Evolutionary conservation across 2,888 invertebrate species (phyloP).

Genomic region (Eupithecia exiguata): DNA sequence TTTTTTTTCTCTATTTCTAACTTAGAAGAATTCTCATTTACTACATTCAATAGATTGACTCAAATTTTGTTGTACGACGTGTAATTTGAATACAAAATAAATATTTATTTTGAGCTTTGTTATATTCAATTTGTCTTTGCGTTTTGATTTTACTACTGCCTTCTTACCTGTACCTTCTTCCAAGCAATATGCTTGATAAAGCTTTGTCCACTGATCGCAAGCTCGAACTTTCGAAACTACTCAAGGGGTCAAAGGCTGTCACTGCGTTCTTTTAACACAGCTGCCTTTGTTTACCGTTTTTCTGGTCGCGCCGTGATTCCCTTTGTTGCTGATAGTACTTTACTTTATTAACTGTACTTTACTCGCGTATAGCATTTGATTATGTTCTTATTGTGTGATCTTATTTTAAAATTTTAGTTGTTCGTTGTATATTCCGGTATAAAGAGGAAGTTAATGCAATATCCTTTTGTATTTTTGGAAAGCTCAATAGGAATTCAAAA

Average conservation of each 20-base stretch:
- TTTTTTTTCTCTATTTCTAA: neutral
- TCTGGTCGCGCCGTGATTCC: constrained; percentile 41
- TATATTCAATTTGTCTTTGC: neutral
- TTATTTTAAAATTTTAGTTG: neutral
- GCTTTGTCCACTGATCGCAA: constrained; percentile 17
- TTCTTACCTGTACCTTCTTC: neutral
- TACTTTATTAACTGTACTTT: constrained; percentile 19
- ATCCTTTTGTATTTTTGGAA: neutral
- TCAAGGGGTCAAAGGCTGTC: constrained; percentile 58
- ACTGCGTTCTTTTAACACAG: constrained; percentile 49
- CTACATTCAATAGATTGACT: too few species aligned
- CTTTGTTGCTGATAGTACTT: constrained; percentile 24
- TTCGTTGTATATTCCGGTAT: neutral
- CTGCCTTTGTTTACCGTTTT: constrained; percentile 59
- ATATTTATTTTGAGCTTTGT: neutral
- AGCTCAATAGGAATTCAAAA: neutral
- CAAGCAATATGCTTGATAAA: neutral
- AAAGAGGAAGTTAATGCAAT: neutral
- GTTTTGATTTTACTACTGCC: neutral
- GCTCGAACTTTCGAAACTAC: constrained; percentile 48
- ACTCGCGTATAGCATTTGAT: neutral
- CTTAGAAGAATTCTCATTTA: neutral
- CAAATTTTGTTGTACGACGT: neutral
- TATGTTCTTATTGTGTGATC: neutral
- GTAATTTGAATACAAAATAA: too few species aligned